These are phyloP conservation scores for Nasonia longicornis DNA, from an alignment of 1,140 invertebrate species.

Conservation along the genomic window DNA sequence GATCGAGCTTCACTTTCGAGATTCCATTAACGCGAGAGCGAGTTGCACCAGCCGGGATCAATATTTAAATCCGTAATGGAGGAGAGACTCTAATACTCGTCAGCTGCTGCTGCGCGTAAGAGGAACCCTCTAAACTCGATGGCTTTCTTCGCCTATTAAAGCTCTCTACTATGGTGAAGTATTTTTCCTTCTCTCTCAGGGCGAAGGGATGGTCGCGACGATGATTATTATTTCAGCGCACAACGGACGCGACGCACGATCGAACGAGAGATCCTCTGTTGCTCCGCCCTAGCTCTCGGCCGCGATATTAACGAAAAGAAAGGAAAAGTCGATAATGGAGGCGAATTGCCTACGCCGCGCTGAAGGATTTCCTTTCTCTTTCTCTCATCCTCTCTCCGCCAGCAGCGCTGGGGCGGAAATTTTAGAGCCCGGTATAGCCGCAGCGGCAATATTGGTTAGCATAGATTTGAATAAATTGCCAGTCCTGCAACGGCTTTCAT, in stretches of 20 bases:
- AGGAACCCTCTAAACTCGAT: not conserved
- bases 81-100: not conserved
- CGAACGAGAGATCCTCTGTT: not conserved
- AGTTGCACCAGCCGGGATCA: conserved; percentile 48
- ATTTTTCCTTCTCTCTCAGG: no score
- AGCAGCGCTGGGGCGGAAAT: conserved; percentile 45
- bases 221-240: no score
- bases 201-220: no score
- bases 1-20: not conserved
- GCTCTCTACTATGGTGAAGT: no score
- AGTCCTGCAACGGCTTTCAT: conserved; percentile 52
- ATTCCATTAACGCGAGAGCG: conserved; percentile 50
- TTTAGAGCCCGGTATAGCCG: conserved; percentile 48
- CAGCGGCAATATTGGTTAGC: conserved; percentile 56
- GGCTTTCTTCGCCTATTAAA: not conserved
- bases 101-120: not conserved
- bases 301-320: conserved; percentile 44
- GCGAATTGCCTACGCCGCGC: conserved; percentile 44
- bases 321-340: conserved; percentile 46
- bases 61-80: conserved; percentile 59
- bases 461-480: conserved; percentile 62
- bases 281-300: not conserved
- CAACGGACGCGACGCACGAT: no score
- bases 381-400: not conserved
- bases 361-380: conserved; percentile 50